Evolutionary conservation across 2,113 vertebrate genomes (phyloP).

Genomic region (Nyctereutes procyonoides): DNA sequence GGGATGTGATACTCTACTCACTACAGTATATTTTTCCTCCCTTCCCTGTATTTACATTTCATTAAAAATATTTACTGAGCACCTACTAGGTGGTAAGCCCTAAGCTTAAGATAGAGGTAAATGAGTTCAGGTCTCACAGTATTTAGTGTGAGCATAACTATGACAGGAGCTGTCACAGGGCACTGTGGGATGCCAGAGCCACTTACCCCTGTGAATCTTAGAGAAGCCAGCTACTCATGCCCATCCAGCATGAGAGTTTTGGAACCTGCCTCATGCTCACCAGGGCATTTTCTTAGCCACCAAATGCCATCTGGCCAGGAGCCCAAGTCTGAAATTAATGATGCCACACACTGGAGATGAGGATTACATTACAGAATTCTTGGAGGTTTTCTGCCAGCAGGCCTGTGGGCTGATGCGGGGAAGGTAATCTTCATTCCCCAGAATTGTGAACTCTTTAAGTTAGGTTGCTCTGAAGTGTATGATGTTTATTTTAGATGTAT

Average conservation of each 20-base stretch:
- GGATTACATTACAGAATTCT: background rate
- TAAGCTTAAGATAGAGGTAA: background rate
- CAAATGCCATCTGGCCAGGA: background rate
- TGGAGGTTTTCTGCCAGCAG: conserved; percentile 4
- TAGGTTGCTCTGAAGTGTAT: background rate
- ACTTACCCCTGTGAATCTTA: too few species aligned
- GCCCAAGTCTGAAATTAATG: background rate
- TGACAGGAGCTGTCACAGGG: background rate
- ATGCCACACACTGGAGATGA: background rate
- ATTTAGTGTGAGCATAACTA: background rate
- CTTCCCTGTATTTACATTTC: background rate
- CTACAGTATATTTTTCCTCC: background rate
- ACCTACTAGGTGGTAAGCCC: background rate
- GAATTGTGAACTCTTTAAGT: background rate
- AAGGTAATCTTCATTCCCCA: background rate
- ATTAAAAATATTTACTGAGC: conserved; percentile 38
- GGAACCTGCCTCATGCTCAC: background rate
- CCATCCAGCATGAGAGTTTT: background rate
- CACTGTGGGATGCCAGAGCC: background rate
- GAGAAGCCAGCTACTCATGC: background rate
- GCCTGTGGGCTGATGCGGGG: background rate
- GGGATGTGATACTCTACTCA: background rate
- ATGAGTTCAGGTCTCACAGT: background rate
- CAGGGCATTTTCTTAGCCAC: background rate
- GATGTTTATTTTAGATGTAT: conserved; percentile 52